Evolutionary conservation across 37 sponge, comb jelly and placozoan species (phyloP).

Genomic region (Cladorhizidae sp.): DNA sequence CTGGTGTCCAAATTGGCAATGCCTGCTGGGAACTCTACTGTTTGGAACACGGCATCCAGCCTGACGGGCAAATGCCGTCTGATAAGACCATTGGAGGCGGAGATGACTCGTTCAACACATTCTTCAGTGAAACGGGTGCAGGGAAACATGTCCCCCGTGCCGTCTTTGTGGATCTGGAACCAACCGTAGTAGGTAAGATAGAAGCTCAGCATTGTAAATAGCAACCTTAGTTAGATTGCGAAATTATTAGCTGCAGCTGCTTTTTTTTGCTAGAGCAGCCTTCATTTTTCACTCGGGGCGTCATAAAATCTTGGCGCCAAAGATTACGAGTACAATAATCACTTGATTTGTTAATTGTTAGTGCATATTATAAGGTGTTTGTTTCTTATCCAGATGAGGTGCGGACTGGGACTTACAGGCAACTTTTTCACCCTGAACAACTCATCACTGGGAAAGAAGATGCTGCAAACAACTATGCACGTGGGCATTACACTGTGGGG

Average conservation of each 20-base stretch:
- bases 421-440: conserved; percentile 96
- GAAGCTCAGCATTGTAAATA: too few relatives aligned
- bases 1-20: conserved; percentile 99
- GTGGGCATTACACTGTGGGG: conserved; percentile 95
- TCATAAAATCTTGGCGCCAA: background rate
- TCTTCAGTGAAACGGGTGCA: conserved; percentile 99
- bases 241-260: too few relatives aligned
- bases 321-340: background rate
- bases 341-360: background rate
- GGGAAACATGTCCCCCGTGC: conserved; percentile 99
- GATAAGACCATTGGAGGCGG: conserved; percentile 98
- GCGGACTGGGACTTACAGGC: conserved; percentile 90
- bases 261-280: background rate
- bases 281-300: background rate
- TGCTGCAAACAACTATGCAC: conserved; percentile 97
- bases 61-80: conserved; percentile 97
- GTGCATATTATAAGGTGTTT: background rate
- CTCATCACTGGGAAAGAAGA: conserved; percentile 92
- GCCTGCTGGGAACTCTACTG: conserved; percentile 99
- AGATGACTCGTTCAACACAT: conserved; percentile 98
- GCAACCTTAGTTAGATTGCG: too few relatives aligned
- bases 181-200: conserved; percentile 91
- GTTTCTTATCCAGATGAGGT: conserved; percentile 77
- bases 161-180: conserved; percentile 96
- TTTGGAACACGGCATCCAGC: conserved; percentile 98